These are phyloP conservation scores for Drosophila eugracilis DNA, from an alignment of 1,140 invertebrate species.

Conservation along the genomic window DNA sequence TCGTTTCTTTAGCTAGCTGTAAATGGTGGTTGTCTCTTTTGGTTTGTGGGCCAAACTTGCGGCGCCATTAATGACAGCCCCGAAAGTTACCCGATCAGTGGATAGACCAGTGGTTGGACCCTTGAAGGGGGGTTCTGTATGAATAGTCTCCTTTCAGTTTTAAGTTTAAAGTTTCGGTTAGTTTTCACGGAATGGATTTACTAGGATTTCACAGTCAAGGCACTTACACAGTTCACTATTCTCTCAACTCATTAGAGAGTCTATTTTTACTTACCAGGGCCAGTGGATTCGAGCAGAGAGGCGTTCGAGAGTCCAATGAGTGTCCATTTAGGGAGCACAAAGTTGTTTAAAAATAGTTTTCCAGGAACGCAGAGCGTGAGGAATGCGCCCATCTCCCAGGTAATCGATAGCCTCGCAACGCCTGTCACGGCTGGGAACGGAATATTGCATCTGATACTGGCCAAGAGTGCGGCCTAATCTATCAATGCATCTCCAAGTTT, in stretches of 20 bases:
- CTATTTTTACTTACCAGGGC: conserved; percentile 58
- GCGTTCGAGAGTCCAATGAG: conserved; percentile 44
- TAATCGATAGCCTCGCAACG: conserved; percentile 76
- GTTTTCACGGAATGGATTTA: too few species aligned
- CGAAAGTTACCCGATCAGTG: conserved; percentile 38
- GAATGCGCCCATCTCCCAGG: conserved; percentile 29
- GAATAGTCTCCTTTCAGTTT: too few species aligned
- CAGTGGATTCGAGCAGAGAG: background rate
- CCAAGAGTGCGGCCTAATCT: conserved; percentile 48
- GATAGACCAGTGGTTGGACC: conserved; percentile 1
- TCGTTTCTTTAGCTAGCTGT: conserved; percentile 28
- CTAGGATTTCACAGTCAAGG: too few species aligned
- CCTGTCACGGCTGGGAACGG: conserved; percentile 65
- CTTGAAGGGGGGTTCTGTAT: background rate
- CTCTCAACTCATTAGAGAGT: conserved; percentile 21
- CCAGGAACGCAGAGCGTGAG: conserved; percentile 20
- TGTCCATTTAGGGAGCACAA: conserved; percentile 64
- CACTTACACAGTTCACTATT: background rate
- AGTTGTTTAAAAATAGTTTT: conserved; percentile 63
- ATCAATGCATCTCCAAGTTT: conserved; percentile 61
- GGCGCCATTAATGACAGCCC: conserved; percentile 72
- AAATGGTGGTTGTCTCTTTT: conserved; percentile 30
- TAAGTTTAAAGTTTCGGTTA: too few species aligned
- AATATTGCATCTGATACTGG: conserved; percentile 68
- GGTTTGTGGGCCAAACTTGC: conserved; percentile 51